Percentiles rank a stretch among this genome's conserved stretches.
phyloP scores from a whole-genome alignment of 1,140 invertebrate genomes.

The Hydropsyche tenuis region DNA sequence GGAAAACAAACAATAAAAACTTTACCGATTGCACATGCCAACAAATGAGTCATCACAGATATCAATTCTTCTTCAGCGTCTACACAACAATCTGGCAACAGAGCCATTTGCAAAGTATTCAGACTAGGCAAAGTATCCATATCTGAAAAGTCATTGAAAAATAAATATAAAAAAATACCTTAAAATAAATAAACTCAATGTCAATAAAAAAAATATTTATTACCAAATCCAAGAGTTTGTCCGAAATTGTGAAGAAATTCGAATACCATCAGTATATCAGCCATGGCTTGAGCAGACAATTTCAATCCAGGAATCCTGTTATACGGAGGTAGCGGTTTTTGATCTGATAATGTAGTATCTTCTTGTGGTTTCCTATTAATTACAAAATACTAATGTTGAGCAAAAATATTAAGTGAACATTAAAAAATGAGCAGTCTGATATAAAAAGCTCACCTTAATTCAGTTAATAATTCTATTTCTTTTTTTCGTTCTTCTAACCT shows the following conservation, averaged over 20 bases:
- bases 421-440: neutral
- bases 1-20: constrained; percentile 7
- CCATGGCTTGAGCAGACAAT: constrained; percentile 85
- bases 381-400: constrained; percentile 29
- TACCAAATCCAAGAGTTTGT: constrained; percentile 90
- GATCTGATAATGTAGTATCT: constrained; percentile 80
- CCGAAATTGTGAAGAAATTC: constrained; percentile 97
- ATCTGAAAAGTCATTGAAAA: constrained; percentile 67
- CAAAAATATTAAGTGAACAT: neutral
- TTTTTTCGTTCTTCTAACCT: constrained; percentile 81
- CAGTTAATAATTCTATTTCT: constrained; percentile 84
- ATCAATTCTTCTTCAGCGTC: constrained; percentile 88
- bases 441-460: constrained; percentile 65
- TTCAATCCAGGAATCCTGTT: constrained; percentile 82
- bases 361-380: constrained; percentile 79
- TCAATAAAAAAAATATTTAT: constrained; percentile 52
- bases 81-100: constrained; percentile 76
- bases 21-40: constrained; percentile 85
- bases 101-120: constrained; percentile 83
- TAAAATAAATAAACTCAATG: neutral
- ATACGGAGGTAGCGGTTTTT: constrained; percentile 76
- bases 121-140: constrained; percentile 87
- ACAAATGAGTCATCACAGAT: constrained; percentile 85
- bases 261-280: constrained; percentile 90
- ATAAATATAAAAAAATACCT: neutral